Base-by-base conservation (phyloP, 2,888 invertebrate genomes). In the Machimus atricapillus region DNA sequence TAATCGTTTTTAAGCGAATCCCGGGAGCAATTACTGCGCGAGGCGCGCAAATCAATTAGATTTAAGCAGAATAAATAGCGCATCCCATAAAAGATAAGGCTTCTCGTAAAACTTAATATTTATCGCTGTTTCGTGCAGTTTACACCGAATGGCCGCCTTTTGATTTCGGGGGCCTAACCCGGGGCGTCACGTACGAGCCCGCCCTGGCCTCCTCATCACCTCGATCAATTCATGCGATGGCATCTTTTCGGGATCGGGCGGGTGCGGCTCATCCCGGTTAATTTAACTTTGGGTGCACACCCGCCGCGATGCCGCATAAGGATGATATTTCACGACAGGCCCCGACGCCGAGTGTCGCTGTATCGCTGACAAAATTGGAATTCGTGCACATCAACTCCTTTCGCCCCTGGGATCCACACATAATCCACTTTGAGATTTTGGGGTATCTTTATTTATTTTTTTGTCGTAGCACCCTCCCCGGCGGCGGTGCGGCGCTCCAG, bases 61-160 rank as follows among this genome's bases (percentile, higher is more conserved):
- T 79, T 79, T 79, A 79, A 79, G 79, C 79, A 52, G 19, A 31
- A 23, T 52, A 52, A 79, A 79, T 79, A 79, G 79, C 46, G 46
- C 73, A 76, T 43, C 37, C 87, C 87, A 87, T 87, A 87, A 87
- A 87, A 86, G 86, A 86, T 86, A 87, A 86, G 74, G 31, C 76
- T 86, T 46, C 79, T 79, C 86, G 81, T 87, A 86, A 87, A 85
- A 86, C 86, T 86, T 87, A 79, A 87, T 87, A 87, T 87, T 87
- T 87, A 87, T 87, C 76, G 86, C 40, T 52, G 19, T 73, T 85
- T 81, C 87, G 86, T 87, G 85, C 73, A 73, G 56, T 77, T 81
- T 78, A 66, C 58, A 19, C 43, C 12, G 56, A 79, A 86, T 79
- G 56, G 46, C 31, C 79, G 52, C n/a, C 19, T 79, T 23, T 52